Base-by-base conservation (phyloP, 2,888 invertebrate genomes). In the Argynnis bischoffii region DNA sequence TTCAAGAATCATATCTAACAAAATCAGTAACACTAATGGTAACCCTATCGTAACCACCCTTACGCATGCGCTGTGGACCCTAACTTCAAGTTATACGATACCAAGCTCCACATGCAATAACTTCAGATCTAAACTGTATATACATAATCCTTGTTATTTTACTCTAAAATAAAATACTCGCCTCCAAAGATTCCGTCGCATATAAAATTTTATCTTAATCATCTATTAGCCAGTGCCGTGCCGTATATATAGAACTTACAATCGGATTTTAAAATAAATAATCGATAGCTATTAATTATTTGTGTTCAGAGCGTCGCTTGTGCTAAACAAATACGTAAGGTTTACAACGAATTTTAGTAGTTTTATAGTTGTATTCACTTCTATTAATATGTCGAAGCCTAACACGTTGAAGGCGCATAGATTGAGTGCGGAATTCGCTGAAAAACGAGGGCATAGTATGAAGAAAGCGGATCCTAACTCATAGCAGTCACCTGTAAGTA, bases 241-340 rank as follows among this genome's bases (percentile, higher is more conserved):
- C 26, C 56, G 50, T 56, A 64, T 63, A 63, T n/a, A 53, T 48
- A 53, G 41, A 51, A 61, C 21, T 55, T 54, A 47, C 46, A 73
- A 69, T 71, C 69, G 73, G 69, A 74, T 83, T 60, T 86, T 81
- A 84, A 84, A 83, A 83, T 61, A 61, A 61, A 86, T 90, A 89
- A 91, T 91, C 90, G 88, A 92, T 92, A 91, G 83, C 86, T 88
- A 87, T 89, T 87, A 91, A 92, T 90, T 88, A 90, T 89, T 90
- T 90, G 90, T 87, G 87, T 85, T 85, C 81, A 82, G 82, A 80
- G 84, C 82, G 82, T 81, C 78, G 81, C 84, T 83, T 81, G 76
- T 75, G 78, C 80, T 80, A 79, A 74, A 79, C 77, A 80, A 79
- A 77, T 79, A 84, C 74, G 77, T 75, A 73, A 71, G 69, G 69